Evolutionary conservation across 2,113 vertebrate species (phyloP), one percentile per base, ranked within the genome.

Genomic region (Isurus oxyrinchus): DNA sequence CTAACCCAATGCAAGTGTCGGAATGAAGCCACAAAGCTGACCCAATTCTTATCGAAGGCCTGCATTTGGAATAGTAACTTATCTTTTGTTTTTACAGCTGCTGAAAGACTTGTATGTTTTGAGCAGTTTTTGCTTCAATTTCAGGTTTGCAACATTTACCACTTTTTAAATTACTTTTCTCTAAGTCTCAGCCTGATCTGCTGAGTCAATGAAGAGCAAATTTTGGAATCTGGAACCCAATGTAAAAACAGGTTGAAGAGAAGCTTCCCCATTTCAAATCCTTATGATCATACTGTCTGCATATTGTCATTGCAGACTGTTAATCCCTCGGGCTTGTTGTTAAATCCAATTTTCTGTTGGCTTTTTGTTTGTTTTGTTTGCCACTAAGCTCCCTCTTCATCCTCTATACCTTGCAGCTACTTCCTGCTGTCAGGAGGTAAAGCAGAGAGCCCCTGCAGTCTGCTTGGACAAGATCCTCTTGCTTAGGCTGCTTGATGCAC

Each of bases 371-470:
- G 63, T 95, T 95, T 95, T 53, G 67, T 72, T 95, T 95, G 67
- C 10, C 94, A 95, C 44, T 76, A 95, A 95, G 63, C 66, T 95
- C 63, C 40, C 94, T 27, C 94, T 95, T 95, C 94, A 95, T 27
- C 27, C 23, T 53, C 25, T 95, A 19, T 95, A 72, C 27, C 67
- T 91, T 95, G 66, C 3, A 95, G 67, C 27, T 35, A 53, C 40
- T 69, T 53, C 67, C 94, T 95, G 94, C 40, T 72, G 94, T 95
- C 67, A 95, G 94, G 67, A 72, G 63, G 19, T 67, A 67, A 25
- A 25, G 93, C 23, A 14, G 40, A 13, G 91, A 66, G 10, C 0
- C 67, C 67, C 66, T 95, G 94, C 49, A 16, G 8, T 53, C 49
- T 53, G 94, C 44, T 95, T 53, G 27, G 67, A 90, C 87, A 90